These are phyloP conservation scores for Uria aalge DNA, from an alignment of 2,113 vertebrate genomes.

Conservation along the genomic window DNA sequence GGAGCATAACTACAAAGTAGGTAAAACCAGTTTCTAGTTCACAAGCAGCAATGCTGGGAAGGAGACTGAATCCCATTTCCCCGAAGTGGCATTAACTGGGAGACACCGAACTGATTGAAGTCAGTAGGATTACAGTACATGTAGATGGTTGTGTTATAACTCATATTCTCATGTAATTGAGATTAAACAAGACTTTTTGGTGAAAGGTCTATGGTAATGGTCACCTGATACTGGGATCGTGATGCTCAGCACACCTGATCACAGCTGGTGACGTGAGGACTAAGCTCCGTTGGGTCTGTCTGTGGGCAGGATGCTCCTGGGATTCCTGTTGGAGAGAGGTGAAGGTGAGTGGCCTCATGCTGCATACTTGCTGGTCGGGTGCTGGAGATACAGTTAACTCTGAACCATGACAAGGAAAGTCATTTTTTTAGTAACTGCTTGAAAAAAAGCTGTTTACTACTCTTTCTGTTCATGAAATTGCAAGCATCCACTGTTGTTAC, in stretches of 20 bases:
- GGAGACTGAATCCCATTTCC: not conserved
- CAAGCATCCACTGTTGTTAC: not conserved
- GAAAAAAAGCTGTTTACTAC: not conserved
- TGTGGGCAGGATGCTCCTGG: not conserved
- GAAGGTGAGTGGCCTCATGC: no score
- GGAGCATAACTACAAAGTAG: not conserved
- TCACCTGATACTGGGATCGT: not conserved
- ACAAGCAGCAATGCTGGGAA: not conserved
- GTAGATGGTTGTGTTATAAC: not conserved
- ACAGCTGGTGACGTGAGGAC: not conserved
- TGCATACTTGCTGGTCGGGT: not conserved
- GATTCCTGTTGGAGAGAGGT: rapidly evolving
- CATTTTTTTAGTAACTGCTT: not conserved
- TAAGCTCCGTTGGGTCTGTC: no score
- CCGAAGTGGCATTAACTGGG: not conserved
- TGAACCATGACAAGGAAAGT: not conserved
- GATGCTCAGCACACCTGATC: not conserved
- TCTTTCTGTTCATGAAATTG: not conserved
- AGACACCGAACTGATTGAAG: not conserved
- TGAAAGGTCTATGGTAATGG: not conserved
- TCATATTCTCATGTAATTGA: not conserved
- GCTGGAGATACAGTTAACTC: not conserved
- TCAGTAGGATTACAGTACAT: not conserved
- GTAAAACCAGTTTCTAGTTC: not conserved
- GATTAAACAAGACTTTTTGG: not conserved